Percentiles rank a stretch among this genome's conserved stretches.
Evolutionary conservation across 2,888 invertebrate genomes (phyloP).

Genomic region (Tenodera sinensis): DNA sequence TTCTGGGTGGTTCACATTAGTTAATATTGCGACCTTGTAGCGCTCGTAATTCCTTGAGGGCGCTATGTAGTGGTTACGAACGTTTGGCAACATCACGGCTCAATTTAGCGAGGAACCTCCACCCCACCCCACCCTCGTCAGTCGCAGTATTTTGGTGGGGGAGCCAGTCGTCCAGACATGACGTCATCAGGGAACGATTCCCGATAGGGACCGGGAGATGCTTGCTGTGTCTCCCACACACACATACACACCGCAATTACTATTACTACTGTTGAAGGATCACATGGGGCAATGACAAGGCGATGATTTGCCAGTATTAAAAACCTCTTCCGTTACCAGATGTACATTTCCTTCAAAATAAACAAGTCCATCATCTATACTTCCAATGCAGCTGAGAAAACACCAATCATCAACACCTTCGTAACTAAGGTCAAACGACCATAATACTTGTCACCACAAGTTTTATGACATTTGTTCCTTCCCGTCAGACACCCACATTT

Average conservation of each 20-base stretch:
- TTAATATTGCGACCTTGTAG: no score
- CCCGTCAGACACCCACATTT: no score
- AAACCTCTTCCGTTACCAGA: not conserved
- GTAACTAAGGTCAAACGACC: no score
- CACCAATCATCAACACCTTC: no score
- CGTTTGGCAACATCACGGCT: not conserved
- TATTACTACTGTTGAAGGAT: not conserved
- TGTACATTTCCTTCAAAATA: no score
- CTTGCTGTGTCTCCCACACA: not conserved
- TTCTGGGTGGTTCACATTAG: no score
- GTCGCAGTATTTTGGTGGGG: not conserved
- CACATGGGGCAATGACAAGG: not conserved
- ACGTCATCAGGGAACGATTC: constrained; percentile 11
- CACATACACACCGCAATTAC: not conserved
- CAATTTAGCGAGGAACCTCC: not conserved
- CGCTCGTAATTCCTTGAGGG: no score
- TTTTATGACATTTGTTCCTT: no score
- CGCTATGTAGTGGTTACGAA: not conserved
- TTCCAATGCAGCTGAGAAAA: no score
- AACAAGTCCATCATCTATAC: no score
- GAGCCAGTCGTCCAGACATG: constrained; percentile 6
- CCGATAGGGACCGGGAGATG: not conserved
- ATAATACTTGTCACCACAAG: no score
- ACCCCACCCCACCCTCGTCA: not conserved
- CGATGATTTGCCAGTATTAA: not conserved